These are phyloP conservation scores for Oreochromis mossambicus DNA, from an alignment of 2,797 vertebrate genomes.

Conservation along the genomic window DNA sequence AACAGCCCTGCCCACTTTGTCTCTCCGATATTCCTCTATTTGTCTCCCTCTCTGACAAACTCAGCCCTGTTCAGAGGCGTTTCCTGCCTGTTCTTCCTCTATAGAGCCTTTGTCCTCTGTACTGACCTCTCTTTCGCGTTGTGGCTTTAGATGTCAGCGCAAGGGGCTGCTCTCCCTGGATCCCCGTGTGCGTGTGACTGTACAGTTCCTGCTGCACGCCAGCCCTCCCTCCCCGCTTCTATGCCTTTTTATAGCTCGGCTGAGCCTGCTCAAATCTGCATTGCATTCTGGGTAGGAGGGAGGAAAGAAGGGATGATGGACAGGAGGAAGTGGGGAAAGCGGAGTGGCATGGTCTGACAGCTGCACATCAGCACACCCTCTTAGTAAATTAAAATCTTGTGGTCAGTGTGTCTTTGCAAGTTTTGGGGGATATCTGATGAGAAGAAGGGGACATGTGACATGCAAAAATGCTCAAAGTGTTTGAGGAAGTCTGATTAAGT, in stretches of 20 bases:
- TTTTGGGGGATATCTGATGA: background rate
- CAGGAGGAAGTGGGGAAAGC: background rate
- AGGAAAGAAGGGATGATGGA: slow-evolving; percentile 12
- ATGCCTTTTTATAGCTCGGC: slow-evolving; percentile 77
- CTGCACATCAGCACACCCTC: background rate
- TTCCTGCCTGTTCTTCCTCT: slow-evolving; percentile 22
- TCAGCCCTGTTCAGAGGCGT: background rate
- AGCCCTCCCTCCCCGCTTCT: slow-evolving; percentile 64
- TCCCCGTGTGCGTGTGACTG: slow-evolving; percentile 61
- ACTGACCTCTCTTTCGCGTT: slow-evolving; percentile 76
- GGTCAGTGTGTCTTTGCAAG: background rate
- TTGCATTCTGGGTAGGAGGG: slow-evolving; percentile 72
- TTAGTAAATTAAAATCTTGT: background rate
- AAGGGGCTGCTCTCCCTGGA: slow-evolving; percentile 63
- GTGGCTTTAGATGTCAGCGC: slow-evolving; percentile 68
- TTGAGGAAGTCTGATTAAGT: background rate
- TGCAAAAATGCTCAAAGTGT: background rate
- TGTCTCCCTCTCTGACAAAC: background rate
- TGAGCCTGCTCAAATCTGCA: slow-evolving; percentile 60
- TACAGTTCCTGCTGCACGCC: slow-evolving; percentile 74
- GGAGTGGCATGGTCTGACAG: background rate
- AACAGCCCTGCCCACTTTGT: slow-evolving; percentile 43
- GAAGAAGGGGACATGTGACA: background rate
- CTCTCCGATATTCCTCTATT: slow-evolving; percentile 13
- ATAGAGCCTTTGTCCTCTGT: slow-evolving; percentile 61